These are phyloP conservation scores for Carabus problematicus DNA, from an alignment of 2,888 invertebrate species.

Conservation along the genomic window DNA sequence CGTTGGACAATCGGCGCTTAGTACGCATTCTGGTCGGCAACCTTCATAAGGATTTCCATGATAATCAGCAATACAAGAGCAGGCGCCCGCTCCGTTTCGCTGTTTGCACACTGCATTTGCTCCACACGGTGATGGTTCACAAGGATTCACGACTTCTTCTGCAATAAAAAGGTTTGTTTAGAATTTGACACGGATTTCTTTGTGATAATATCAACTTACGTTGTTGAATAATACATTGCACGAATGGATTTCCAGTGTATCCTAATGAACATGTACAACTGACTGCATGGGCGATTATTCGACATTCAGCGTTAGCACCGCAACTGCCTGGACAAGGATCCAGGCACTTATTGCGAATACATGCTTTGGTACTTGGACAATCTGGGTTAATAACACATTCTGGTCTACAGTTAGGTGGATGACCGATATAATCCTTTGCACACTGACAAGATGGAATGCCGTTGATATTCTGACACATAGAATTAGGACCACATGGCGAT, in stretches of 20 bases:
- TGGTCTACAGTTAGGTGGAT: slow-evolving; percentile 82
- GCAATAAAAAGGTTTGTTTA: slow-evolving; percentile 49
- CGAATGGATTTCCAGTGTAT: slow-evolving; percentile 83
- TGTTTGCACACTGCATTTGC: slow-evolving; percentile 81
- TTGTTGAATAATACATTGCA: slow-evolving; percentile 73
- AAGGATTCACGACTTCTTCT: slow-evolving; percentile 72
- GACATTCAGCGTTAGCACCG: slow-evolving; percentile 80
- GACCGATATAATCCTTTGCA: slow-evolving; percentile 76
- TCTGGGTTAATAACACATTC: slow-evolving; percentile 85
- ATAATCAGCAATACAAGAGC: slow-evolving; percentile 81
- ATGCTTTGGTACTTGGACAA: slow-evolving; percentile 78
- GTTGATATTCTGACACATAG: slow-evolving; percentile 72
- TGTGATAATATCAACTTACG: slow-evolving; percentile 54
- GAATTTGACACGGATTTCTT: not conserved
- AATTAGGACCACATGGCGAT: slow-evolving; percentile 84
- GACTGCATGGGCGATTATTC: slow-evolving; percentile 80
- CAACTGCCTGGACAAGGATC: slow-evolving; percentile 86
- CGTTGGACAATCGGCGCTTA: slow-evolving; percentile 84
- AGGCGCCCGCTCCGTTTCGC: slow-evolving; percentile 80
- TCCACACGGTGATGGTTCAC: slow-evolving; percentile 88
- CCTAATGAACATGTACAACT: slow-evolving; percentile 80
- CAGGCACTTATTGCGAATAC: slow-evolving; percentile 79
- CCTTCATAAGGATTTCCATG: slow-evolving; percentile 87
- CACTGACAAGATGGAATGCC: slow-evolving; percentile 79
- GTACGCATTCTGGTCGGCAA: slow-evolving; percentile 86